Conservation (phyloP, 2,797 vertebrate species). For the Lepus oiostolus region DNA sequence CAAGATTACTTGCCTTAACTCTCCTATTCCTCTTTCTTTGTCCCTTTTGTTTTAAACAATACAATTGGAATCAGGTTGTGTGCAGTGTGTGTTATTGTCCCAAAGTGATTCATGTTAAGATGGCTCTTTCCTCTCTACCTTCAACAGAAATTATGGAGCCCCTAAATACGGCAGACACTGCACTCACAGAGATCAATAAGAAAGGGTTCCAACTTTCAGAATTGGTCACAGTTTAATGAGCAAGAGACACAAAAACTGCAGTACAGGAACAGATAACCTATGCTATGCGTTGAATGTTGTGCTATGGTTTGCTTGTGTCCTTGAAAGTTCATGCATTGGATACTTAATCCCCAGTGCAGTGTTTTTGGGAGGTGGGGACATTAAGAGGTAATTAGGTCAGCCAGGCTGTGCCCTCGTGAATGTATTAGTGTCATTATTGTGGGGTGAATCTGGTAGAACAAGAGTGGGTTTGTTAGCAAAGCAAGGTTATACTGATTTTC, state of each 20-base stretch:
- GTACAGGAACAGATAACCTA: too few species aligned
- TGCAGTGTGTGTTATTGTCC: neutral
- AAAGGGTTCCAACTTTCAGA: neutral
- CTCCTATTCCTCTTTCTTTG: neutral
- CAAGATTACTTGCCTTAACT: neutral
- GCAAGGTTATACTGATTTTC: accelerated
- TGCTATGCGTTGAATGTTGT: too few species aligned
- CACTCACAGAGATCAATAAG: neutral
- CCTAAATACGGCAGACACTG: neutral
- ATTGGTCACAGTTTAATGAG: neutral
- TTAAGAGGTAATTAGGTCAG: neutral
- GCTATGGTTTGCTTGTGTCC: neutral
- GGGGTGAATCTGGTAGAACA: neutral
- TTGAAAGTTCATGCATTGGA: neutral
- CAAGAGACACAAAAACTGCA: neutral
- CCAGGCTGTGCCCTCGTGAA: neutral
- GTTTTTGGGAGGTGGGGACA: neutral
- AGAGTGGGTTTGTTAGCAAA: neutral
- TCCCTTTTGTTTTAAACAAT: slow-evolving; percentile 26
- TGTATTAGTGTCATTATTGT: too few species aligned
- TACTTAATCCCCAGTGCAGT: neutral
- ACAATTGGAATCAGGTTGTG: neutral
- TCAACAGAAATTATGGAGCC: neutral
- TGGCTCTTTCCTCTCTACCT: neutral
- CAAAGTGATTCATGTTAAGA: neutral